Evolutionary conservation across 2,797 vertebrate species (phyloP).

Genomic region (Enteromius unitaeniatus): DNA sequence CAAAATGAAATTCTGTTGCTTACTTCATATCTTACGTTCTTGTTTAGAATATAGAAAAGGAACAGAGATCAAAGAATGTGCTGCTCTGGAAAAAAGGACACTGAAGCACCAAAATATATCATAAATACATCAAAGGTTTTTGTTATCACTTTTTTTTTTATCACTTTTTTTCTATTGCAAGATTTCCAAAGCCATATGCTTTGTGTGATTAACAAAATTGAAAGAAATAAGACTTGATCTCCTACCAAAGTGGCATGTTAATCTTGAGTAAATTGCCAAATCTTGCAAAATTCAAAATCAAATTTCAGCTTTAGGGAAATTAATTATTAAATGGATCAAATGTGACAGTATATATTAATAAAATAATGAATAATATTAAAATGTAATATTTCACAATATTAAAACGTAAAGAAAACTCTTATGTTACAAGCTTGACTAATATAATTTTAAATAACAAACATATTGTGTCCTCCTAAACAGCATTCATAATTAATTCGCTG

Average conservation of each 20-base stretch:
- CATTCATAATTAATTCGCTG: not conserved
- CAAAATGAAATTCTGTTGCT: not conserved
- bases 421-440: not conserved
- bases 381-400: too few species aligned
- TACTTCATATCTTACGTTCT: not conserved
- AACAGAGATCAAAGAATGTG: not conserved
- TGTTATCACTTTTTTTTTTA: not conserved
- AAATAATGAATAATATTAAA: too few species aligned
- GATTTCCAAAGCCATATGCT: not conserved
- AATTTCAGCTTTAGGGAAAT: too few species aligned
- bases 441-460: not conserved
- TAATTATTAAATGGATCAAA: too few species aligned
- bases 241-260: not conserved
- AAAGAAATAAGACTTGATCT: not conserved
- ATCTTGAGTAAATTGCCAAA: not conserved
- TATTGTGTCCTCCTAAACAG: not conserved
- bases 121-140: not conserved
- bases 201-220: not conserved
- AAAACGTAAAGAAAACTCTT: too few species aligned
- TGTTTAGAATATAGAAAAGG: not conserved
- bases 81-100: conserved; percentile 2
- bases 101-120: not conserved
- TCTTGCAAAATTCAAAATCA: too few species aligned
- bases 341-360: too few species aligned
- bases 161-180: not conserved